A percentile compares a stretch with the other conserved stretches of the same genome.
phyloP scores from a whole-genome alignment of 2,888 invertebrate species.

The Drosophila glabriapex region DNA sequence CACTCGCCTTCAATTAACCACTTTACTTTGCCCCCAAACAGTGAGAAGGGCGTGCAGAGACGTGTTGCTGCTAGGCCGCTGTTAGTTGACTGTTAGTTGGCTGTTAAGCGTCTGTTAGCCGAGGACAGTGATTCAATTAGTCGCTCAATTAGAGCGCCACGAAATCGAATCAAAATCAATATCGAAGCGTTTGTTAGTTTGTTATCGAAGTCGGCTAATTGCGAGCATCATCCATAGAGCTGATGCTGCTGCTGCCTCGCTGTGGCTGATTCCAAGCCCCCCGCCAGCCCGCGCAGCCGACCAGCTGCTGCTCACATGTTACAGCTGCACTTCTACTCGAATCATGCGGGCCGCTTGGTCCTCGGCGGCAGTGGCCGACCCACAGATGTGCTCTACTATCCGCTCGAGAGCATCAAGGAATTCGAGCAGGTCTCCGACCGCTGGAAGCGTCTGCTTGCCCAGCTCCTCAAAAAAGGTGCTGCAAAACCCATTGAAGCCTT shows the following conservation, averaged over 20 bases:
- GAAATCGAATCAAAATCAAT: slow-evolving; percentile 34
- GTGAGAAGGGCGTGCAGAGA: slow-evolving; percentile 51
- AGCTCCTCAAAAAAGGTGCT: slow-evolving; percentile 89
- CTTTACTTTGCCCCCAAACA: slow-evolving; percentile 12
- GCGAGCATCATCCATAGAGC: slow-evolving; percentile 36
- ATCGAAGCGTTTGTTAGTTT: not conserved
- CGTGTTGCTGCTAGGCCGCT: slow-evolving; percentile 40
- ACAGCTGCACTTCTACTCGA: slow-evolving; percentile 93
- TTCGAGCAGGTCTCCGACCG: slow-evolving; percentile 92
- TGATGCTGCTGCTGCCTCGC: slow-evolving; percentile 40
- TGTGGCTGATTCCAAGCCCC: slow-evolving; percentile 42
- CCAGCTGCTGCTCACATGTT: slow-evolving; percentile 87
- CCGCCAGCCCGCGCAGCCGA: slow-evolving; percentile 20
- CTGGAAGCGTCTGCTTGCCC: slow-evolving; percentile 91
- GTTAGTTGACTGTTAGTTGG: slow-evolving; percentile 2
- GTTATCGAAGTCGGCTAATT: slow-evolving; percentile 46
- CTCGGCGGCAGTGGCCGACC: slow-evolving; percentile 85
- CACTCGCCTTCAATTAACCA: slow-evolving; percentile 18
- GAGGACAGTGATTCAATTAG: slow-evolving; percentile 29
- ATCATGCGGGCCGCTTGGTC: slow-evolving; percentile 89
- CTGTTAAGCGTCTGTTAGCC: slow-evolving; percentile 34
- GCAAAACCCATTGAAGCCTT: not conserved
- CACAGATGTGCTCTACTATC: slow-evolving; percentile 87
- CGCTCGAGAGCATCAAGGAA: slow-evolving; percentile 94
- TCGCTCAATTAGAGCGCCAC: slow-evolving; percentile 40